A percentile compares a stretch with the other conserved stretches of the same genome.
Conservation (phyloP, 2,797 vertebrate genomes). For the Agapornis canus region DNA sequence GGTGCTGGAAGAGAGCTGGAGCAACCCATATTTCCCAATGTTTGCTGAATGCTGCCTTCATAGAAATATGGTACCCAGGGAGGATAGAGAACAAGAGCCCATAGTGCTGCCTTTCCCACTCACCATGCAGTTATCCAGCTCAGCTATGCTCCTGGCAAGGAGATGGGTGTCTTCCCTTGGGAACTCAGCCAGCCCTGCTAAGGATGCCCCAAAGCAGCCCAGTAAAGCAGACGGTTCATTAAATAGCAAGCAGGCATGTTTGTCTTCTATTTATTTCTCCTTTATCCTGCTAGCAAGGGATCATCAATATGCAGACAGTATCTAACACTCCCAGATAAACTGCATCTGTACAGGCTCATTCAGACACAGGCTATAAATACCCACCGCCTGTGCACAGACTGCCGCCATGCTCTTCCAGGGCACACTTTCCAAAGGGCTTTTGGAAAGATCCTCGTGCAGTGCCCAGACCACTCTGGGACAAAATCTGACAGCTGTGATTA, state of each 20-base stretch:
- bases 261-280: constrained; percentile 20
- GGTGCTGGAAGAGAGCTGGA: constrained; percentile 19
- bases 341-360: constrained; percentile 45
- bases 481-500: not conserved
- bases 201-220: not conserved
- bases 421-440: not conserved
- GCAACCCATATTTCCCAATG: not conserved
- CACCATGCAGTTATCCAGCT: not conserved
- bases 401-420: not conserved
- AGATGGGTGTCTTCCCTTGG: not conserved
- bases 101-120: not conserved
- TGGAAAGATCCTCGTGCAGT: not conserved
- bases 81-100: not conserved
- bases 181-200: not conserved
- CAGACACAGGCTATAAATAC: constrained; percentile 58
- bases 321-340: constrained; percentile 33
- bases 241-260: not conserved
- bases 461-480: not conserved
- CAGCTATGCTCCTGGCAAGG: not conserved
- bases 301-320: constrained; percentile 29
- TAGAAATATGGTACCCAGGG: not conserved
- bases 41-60: not conserved
- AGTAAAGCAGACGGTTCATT: not conserved
- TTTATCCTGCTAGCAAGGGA: constrained; percentile 8
- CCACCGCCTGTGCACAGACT: not conserved